Base-by-base conservation (phyloP, 2,888 invertebrate species). In the Eupithecia subfuscata region DNA sequence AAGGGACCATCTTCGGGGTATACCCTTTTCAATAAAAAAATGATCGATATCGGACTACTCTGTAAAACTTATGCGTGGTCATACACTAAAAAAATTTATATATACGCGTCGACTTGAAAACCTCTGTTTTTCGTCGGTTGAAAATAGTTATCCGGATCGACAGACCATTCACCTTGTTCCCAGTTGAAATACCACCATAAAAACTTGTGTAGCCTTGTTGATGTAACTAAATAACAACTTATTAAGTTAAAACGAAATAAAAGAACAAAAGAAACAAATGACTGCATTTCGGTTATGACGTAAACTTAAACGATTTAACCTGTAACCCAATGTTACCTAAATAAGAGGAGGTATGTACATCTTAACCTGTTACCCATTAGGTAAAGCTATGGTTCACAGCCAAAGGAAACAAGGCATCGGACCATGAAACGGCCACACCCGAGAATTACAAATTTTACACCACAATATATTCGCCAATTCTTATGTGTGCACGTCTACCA, bases 381-480 rank as follows among this genome's bases (percentile, higher is more conserved):
- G 68, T 89, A 87, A 89, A 88, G 87, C 87, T 84, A 87, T 91
- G 87, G 89, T 90, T 90, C 90, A 90, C 92, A 90, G 88, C 84
- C 83, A 83, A 89, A 91, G 92, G 92, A 93, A 92, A 89, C 85
- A 86, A 79, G 77, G 48, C 90, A 88, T 69, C 92, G 85, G 83
- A 92, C 88, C 94, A 82, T 88, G 85, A 84, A 83, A 22, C 77
- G 82, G 90, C 82, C 93, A 91, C 93, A 91, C 93, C 93, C 89
- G 89, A 81, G 73, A 86, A n/a, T 89, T 91, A 89, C 90, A 67
- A 40, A 67, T 67, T 37, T 37, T n/a, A 40, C 40, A 89, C 89
- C 92, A 94, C 86, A 94, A 88, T 77, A 75, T 88, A 90, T 92
- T 91, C 85, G 92, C 92, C 87, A 92, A 91, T 83, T 84, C 84